A percentile compares a stretch with the other conserved stretches of the same genome.
These are phyloP conservation scores for Torymus texanus DNA, from an alignment of 2,888 invertebrate species.

Conservation along the genomic window DNA sequence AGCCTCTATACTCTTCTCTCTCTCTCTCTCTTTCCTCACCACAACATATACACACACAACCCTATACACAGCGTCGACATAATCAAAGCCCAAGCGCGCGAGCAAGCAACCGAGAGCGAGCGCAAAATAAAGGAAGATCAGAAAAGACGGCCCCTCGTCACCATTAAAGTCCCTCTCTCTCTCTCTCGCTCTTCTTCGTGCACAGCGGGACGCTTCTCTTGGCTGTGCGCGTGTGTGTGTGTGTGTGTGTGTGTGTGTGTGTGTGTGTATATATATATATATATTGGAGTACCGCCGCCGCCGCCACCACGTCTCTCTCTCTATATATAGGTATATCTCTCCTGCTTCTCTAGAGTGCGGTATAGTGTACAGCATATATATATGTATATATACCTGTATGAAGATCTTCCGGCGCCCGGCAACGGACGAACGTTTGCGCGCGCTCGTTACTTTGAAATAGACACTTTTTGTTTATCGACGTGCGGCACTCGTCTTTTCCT, in stretches of 20 bases:
- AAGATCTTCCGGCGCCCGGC: slow-evolving; percentile 14
- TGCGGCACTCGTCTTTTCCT: background rate
- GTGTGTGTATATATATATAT: no score
- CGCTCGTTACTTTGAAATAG: slow-evolving; percentile 46
- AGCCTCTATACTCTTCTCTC: slow-evolving; percentile 26
- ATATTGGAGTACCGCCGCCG: no score
- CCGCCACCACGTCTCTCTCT: slow-evolving; percentile 1
- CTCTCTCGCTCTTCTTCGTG: slow-evolving; percentile 1
- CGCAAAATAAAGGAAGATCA: slow-evolving; percentile 47
- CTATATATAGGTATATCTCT: slow-evolving; percentile 25
- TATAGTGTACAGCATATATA: background rate
- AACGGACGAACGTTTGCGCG: background rate
- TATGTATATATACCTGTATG: background rate
- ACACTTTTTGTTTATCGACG: slow-evolving; percentile 20
- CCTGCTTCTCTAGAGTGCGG: background rate
- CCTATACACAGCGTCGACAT: slow-evolving; percentile 45
- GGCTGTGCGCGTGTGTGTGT: no score
- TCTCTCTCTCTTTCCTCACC: slow-evolving; percentile 10
- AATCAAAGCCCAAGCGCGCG: slow-evolving; percentile 46
- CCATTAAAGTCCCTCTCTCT: slow-evolving; percentile 39
- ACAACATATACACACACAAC: slow-evolving; percentile 22
- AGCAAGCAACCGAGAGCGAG: no score
- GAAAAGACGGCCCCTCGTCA: slow-evolving; percentile 52
- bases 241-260: no score
- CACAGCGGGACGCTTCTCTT: slow-evolving; percentile 39